Conservation (phyloP, 2,797 vertebrate genomes). For the Sebastes taczanowskii region DNA sequence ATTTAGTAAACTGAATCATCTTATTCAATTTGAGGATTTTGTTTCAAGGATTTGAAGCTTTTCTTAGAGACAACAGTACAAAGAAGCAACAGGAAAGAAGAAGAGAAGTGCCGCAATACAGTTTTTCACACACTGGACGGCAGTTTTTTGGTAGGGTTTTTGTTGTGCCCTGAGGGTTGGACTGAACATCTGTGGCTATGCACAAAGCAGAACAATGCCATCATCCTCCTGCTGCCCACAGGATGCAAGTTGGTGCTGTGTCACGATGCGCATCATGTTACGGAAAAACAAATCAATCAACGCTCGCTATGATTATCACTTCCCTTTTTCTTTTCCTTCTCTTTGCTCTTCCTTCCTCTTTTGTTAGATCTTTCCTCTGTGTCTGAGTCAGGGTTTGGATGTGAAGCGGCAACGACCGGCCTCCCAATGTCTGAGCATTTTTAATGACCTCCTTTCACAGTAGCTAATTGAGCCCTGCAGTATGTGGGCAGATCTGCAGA, state of each 20-base stretch:
- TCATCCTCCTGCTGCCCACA: constrained; percentile 32
- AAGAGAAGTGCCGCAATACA: neutral
- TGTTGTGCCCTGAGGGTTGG: constrained; percentile 6
- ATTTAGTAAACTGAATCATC: too few species aligned
- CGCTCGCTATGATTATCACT: constrained; percentile 14
- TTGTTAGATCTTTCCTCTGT: neutral
- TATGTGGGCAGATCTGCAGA: constrained; percentile 16
- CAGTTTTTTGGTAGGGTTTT: neutral
- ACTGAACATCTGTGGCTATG: constrained; percentile 18
- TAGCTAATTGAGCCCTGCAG: constrained; percentile 50
- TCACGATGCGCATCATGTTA: constrained; percentile 1
- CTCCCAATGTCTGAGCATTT: constrained; percentile 15
- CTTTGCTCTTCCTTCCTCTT: neutral
- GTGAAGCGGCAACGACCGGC: neutral
- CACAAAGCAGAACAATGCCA: neutral
- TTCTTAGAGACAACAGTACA: neutral
- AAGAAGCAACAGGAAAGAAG: neutral
- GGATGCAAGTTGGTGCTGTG: constrained; percentile 20
- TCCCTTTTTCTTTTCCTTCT: neutral
- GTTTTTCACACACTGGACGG: neutral
- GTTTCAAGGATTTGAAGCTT: too few species aligned
- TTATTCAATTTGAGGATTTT: too few species aligned
- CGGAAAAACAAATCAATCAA: constrained; percentile 35
- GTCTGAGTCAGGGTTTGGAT: neutral
- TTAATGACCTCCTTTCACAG: constrained; percentile 46